Evolutionary conservation across 2,797 vertebrate genomes (phyloP).

Genomic region (Zenarchopterus dispar): DNA sequence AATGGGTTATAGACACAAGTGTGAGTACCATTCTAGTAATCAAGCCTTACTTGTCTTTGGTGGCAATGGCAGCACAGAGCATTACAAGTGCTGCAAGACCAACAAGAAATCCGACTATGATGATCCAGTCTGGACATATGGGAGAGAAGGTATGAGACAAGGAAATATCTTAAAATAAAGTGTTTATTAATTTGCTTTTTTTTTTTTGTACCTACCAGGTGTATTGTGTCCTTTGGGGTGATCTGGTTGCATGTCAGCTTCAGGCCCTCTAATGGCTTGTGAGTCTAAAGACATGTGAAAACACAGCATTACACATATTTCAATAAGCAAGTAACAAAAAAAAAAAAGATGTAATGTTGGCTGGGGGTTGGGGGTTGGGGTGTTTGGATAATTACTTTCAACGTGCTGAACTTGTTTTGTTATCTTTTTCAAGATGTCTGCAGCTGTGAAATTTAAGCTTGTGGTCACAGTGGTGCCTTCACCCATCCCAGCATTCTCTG

Average conservation of each 20-base stretch:
- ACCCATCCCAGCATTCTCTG: too few species aligned
- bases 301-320: not conserved
- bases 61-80: conserved; percentile 71
- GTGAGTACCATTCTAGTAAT: not conserved
- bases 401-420: not conserved
- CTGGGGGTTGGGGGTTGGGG: not conserved
- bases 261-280: too few species aligned
- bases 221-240: conserved; percentile 21
- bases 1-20: not conserved
- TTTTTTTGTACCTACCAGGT: conserved; percentile 60
- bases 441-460: too few species aligned
- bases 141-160: conserved; percentile 4
- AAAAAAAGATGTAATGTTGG: too few species aligned
- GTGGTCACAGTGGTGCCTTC: too few species aligned
- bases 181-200: not conserved
- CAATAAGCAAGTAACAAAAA: not conserved
- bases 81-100: conserved; percentile 72
- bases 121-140: conserved; percentile 77
- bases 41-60: conserved; percentile 78
- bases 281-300: not conserved
- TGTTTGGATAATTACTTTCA: not conserved
- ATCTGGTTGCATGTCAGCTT: rapidly evolving
- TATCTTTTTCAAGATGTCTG: too few species aligned
- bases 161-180: not conserved
- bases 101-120: conserved; percentile 75